Percentiles rank a stretch among this genome's conserved stretches.
Evolutionary conservation across 2,888 invertebrate species (phyloP).

Genomic region (Machimus atricapillus): DNA sequence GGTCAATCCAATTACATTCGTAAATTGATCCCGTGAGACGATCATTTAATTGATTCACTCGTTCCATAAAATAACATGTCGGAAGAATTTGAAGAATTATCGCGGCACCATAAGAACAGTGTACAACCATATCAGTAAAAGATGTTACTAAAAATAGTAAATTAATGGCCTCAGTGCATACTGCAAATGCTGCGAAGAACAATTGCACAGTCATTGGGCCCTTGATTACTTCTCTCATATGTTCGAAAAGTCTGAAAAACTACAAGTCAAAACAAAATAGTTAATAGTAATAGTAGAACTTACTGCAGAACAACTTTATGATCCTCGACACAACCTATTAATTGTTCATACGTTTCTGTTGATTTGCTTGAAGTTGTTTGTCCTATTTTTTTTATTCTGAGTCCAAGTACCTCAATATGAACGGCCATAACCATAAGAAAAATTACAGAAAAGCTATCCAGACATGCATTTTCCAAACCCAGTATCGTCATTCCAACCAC

Average conservation of each 20-base stretch:
- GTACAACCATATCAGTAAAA: neutral
- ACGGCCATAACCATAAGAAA: neutral
- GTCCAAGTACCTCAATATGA: neutral
- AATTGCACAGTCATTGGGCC: neutral
- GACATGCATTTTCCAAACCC: neutral
- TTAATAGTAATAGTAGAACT: too few relatives aligned
- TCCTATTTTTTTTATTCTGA: neutral
- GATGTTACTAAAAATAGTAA: neutral
- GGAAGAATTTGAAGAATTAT: neutral
- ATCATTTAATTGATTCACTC: neutral
- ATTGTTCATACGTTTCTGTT: neutral
- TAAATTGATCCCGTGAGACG: neutral
- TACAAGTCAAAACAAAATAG: neutral
- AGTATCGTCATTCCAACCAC: neutral
- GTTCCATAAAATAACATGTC: neutral
- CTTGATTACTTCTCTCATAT: neutral
- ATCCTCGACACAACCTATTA: neutral
- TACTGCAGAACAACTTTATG: neutral
- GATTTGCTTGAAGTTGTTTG: neutral
- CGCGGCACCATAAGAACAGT: neutral
- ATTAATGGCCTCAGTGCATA: neutral
- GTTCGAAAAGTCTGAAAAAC: neutral
- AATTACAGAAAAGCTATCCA: neutral
- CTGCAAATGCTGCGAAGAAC: neutral
- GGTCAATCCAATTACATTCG: neutral